A percentile compares a stretch with the other conserved stretches of the same genome.
Conservation (phyloP, 2,797 vertebrate species). For the Pantherophis vulpinus region DNA sequence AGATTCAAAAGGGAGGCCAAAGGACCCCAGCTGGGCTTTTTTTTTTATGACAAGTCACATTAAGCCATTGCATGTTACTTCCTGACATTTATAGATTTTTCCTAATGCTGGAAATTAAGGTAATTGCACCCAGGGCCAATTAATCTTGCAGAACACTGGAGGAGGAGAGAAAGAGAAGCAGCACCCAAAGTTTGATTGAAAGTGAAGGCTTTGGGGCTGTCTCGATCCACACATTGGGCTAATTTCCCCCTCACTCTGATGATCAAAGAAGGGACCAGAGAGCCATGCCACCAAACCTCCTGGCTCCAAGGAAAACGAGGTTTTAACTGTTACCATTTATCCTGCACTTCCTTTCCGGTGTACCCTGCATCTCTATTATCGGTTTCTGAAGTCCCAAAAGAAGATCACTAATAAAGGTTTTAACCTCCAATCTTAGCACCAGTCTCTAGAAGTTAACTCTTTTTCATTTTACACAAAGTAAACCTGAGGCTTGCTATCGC, state of each 20-base stretch:
- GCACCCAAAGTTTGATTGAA: accelerated
- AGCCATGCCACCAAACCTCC: too few relatives aligned
- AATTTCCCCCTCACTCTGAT: not conserved
- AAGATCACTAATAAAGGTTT: not conserved
- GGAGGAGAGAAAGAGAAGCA: constrained; percentile 12
- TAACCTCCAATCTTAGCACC: not conserved
- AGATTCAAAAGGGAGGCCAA: not conserved
- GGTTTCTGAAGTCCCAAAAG: not conserved
- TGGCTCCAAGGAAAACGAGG: not conserved
- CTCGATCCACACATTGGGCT: not conserved
- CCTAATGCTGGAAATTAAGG: constrained; percentile 71
- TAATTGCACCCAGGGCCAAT: constrained; percentile 57
- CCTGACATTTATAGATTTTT: constrained; percentile 70
- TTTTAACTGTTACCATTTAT: not conserved
- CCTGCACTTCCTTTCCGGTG: not conserved
- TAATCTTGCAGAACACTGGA: constrained; percentile 49
- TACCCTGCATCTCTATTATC: not conserved
- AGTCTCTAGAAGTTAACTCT: not conserved
- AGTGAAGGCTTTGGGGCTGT: not conserved
- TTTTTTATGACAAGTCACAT: not conserved
- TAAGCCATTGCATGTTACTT: constrained; percentile 34
- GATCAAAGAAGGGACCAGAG: not conserved
- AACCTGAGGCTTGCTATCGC: not conserved
- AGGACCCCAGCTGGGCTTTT: not conserved
- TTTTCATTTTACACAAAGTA: not conserved